phyloP scores from a whole-genome alignment of 2,888 invertebrate species.

The Nephrotoma appendiculata region DNA sequence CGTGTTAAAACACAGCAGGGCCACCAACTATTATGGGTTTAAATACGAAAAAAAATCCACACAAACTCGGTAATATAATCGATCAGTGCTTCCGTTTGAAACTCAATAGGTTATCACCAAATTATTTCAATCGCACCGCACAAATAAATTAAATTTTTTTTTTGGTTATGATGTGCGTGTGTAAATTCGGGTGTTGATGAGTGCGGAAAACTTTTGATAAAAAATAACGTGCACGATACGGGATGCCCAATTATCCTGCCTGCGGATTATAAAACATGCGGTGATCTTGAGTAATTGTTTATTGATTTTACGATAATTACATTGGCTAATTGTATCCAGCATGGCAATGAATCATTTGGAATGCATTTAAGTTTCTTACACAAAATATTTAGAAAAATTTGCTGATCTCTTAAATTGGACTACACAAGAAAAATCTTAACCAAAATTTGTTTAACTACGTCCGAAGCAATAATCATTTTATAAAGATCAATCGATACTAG shows the following conservation, averaged over 20 bases:
- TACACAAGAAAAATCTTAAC: no score
- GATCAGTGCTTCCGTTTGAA: conserved; percentile 1
- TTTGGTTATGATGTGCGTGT: neutral
- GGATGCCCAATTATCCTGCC: neutral
- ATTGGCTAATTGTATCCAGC: neutral
- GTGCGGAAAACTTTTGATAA: neutral
- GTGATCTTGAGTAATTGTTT: neutral
- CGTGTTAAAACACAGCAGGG: conserved; percentile 2
- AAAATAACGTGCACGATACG: neutral
- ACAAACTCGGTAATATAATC: neutral
- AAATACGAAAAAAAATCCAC: neutral
- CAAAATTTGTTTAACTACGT: no score
- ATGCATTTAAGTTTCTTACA: neutral
- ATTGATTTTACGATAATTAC: neutral
- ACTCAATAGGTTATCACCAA: conserved; percentile 4
- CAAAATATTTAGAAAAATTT: no score
- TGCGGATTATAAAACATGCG: neutral
- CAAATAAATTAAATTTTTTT: neutral
- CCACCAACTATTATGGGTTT: neutral
- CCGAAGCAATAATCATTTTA: no score
- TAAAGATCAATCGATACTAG: no score
- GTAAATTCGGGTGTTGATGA: neutral
- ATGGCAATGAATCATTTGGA: neutral
- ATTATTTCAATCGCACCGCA: neutral
- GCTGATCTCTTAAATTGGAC: no score